Evolutionary conservation across 2,888 invertebrate genomes (phyloP).

Genomic region (Melanostoma mellinum): DNA sequence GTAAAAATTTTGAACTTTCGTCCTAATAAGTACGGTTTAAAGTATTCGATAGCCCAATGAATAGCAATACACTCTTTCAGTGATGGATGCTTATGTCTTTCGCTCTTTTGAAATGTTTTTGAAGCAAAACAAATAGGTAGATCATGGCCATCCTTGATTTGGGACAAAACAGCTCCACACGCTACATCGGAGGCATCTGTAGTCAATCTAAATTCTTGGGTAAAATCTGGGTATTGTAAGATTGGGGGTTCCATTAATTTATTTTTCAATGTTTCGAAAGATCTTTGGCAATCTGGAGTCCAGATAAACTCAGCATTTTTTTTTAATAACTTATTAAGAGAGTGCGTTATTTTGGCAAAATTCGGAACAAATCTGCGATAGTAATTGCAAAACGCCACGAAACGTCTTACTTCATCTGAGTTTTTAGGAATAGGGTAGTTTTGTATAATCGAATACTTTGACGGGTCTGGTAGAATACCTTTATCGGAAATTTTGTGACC

Average conservation of each 20-base stretch:
- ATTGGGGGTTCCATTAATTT: too few species aligned
- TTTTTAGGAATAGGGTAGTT: constrained; percentile 70
- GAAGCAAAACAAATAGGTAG: constrained; percentile 67
- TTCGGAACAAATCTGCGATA: too few species aligned
- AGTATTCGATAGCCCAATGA: constrained; percentile 72
- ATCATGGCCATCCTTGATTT: constrained; percentile 54
- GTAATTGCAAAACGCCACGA: too few species aligned
- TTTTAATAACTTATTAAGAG: too few species aligned
- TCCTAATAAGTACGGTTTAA: constrained; percentile 76
- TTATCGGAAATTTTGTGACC: constrained; percentile 49
- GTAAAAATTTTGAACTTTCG: constrained; percentile 10
- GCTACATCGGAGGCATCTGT: too few species aligned
- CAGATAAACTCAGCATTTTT: too few species aligned
- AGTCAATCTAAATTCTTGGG: too few species aligned
- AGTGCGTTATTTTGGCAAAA: too few species aligned
- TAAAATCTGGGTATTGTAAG: too few species aligned
- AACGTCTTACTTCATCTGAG: constrained; percentile 51
- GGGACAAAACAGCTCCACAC: too few species aligned
- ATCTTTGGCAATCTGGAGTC: too few species aligned
- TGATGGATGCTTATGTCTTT: constrained; percentile 73
- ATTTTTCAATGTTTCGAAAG: too few species aligned
- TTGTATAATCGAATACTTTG: constrained; percentile 59
- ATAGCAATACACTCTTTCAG: constrained; percentile 74
- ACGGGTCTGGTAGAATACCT: constrained; percentile 61
- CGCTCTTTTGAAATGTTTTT: constrained; percentile 73